Conservation (phyloP, 2,113 vertebrate genomes). For the Camelus dromedarius region DNA sequence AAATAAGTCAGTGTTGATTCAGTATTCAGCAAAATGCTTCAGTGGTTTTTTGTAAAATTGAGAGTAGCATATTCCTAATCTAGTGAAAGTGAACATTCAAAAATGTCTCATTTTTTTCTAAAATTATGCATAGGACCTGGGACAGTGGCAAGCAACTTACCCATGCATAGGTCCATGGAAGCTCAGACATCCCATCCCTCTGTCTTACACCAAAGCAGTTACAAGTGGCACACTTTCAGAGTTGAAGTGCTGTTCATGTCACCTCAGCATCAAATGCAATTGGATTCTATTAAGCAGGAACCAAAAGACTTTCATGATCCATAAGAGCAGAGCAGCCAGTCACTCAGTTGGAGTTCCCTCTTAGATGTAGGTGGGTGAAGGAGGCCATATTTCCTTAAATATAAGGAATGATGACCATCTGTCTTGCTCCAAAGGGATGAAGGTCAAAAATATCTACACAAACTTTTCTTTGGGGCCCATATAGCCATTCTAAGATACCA, state of each 20-base stretch:
- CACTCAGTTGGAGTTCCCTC: slow-evolving; percentile 72
- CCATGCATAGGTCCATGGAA: slow-evolving; percentile 8
- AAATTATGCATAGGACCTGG: slow-evolving; percentile 20
- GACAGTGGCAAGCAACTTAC: slow-evolving; percentile 1
- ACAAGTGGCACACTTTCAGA: slow-evolving; percentile 75
- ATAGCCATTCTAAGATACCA: neutral
- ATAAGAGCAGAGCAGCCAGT: slow-evolving; percentile 71
- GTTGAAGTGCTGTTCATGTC: slow-evolving; percentile 69
- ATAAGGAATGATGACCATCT: slow-evolving; percentile 18
- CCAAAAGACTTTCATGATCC: slow-evolving; percentile 78
- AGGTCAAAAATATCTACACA: neutral
- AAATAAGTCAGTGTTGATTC: slow-evolving; percentile 29
- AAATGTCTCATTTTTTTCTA: neutral
- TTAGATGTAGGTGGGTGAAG: slow-evolving; percentile 30
- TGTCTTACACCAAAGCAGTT: slow-evolving; percentile 57
- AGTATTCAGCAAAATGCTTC: slow-evolving; percentile 46
- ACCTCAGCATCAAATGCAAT: slow-evolving; percentile 71
- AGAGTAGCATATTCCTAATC: slow-evolving; percentile 28
- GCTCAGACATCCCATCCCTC: neutral
- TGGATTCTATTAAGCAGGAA: slow-evolving; percentile 80
- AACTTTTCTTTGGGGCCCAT: neutral
- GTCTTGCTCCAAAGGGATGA: slow-evolving; percentile 27
- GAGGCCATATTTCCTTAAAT: slow-evolving; percentile 53
- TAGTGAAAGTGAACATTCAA: slow-evolving; percentile 60
- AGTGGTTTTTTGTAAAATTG: slow-evolving; percentile 65